A percentile compares a stretch with the other conserved stretches of the same genome.
Evolutionary conservation across 2,797 vertebrate genomes (phyloP).

Genomic region (Smutsia temminckii): DNA sequence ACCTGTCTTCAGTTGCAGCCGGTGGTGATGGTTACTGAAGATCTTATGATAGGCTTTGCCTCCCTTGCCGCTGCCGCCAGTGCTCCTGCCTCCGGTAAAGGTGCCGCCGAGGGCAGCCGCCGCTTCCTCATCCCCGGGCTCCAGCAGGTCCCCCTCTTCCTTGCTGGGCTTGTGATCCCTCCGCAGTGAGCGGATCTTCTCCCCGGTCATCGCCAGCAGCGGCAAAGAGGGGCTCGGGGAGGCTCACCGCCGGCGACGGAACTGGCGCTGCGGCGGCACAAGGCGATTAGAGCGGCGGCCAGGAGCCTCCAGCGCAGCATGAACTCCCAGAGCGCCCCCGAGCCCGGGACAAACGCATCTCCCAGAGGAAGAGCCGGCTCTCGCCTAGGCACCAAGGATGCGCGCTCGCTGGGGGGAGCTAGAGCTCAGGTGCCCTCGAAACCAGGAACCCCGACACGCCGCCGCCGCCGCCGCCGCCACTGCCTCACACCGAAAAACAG

Average conservation of each 20-base stretch:
- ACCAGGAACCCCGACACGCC: conserved; percentile 80
- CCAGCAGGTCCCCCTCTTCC: conserved; percentile 92
- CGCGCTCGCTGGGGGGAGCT: conserved; percentile 86
- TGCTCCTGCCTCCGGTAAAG: conserved; percentile 87
- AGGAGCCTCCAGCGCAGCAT: conserved; percentile 64
- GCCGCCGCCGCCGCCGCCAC: not conserved
- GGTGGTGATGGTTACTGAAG: conserved; percentile 78
- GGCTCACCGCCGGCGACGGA: conserved; percentile 64
- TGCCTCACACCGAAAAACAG: conserved; percentile 42
- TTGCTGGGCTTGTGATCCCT: conserved; percentile 95
- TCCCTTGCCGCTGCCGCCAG: conserved; percentile 87
- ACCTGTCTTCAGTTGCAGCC: conserved; percentile 78
- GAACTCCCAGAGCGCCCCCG: conserved; percentile 40
- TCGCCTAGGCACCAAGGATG: conserved; percentile 61
- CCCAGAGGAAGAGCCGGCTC: conserved; percentile 55
- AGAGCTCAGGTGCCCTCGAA: conserved; percentile 68
- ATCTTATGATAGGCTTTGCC: conserved; percentile 81
- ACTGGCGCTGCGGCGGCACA: conserved; percentile 67
- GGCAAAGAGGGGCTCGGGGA: conserved; percentile 47
- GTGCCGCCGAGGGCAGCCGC: conserved; percentile 91
- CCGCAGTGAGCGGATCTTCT: conserved; percentile 96
- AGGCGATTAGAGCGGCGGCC: conserved; percentile 75
- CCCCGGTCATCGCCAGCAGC: conserved; percentile 92
- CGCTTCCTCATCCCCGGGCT: conserved; percentile 93
- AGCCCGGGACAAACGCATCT: conserved; percentile 58